Evolutionary conservation across 2,888 invertebrate species (phyloP), one percentile per base, ranked within the genome.

Genomic region (Blastobasis adustella): DNA sequence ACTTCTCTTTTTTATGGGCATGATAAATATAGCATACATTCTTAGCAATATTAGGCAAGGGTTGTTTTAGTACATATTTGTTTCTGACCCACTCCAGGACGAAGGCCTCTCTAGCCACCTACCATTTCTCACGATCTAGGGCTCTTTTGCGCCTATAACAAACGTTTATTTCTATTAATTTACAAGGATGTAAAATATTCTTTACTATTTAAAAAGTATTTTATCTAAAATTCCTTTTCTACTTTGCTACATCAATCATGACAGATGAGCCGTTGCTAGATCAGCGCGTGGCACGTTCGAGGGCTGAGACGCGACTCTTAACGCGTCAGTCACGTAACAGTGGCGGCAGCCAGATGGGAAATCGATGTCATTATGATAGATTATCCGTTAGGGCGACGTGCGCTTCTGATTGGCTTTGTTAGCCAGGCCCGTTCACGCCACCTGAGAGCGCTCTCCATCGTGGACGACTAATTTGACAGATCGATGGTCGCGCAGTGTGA

Each of bases 331-430:
- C 79, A 76, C 77, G 73, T 71, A 69, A 60, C 66, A 72, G 64
- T 54, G 56, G 49, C 57, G 57, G 56, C 63, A 64, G 69, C 69
- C 71, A 76, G 78, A 82, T 83, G 79, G 78, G 77, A 82, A 84
- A 84, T 85, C 79, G 80, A 85, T 82, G 85, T 83, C 84, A 81
- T 83, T 82, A 85, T 85, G 86, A 86, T 82, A 84, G 86, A 84
- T 85, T 82, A 85, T 85, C 80, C 70, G 70, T 76, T 72, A 75
- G 77, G 74, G 74, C 63, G 68, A 74, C 77, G 77, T 76, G 71
- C 73, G 76, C 65, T 66, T 65, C 73, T 81, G 84, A 86, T 88
- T 88, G 82, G 85, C 85, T 86, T 88, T 83, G 86, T 88, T 88
- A 87, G 79, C 60, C 57, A 63, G 66, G 73, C 71, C 62, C 77